Conservation (phyloP, 2,888 invertebrate genomes). For the Alsophila aescularia region DNA sequence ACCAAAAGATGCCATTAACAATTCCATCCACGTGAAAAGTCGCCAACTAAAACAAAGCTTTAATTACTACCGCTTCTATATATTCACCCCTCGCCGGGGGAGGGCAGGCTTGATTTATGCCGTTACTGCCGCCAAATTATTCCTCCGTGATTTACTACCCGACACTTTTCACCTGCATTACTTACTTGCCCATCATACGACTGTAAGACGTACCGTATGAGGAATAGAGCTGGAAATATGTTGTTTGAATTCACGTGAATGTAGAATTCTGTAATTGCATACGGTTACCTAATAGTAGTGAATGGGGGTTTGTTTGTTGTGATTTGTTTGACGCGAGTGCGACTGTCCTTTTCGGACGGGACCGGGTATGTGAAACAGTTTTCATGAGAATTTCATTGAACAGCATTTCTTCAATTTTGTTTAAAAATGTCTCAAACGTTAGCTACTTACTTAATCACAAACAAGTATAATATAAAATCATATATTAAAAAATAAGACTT, state of each 20-base stretch:
- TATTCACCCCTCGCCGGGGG: conserved; percentile 22
- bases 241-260: conserved; percentile 12
- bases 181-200: conserved; percentile 37
- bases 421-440: too few relatives aligned
- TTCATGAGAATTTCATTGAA: neutral
- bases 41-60: conserved; percentile 31
- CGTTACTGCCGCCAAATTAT: conserved; percentile 61
- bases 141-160: conserved; percentile 69
- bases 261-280: conserved; percentile 31
- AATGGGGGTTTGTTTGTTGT: conserved; percentile 8
- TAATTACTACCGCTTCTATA: conserved; percentile 33
- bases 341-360: conserved; percentile 8
- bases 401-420: too few relatives aligned
- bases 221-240: conserved; percentile 16
- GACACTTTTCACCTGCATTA: conserved; percentile 63
- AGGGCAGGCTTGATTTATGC: conserved; percentile 31
- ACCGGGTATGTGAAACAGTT: too few relatives aligned
- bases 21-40: conserved; percentile 18
- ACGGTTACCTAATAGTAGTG: conserved; percentile 19
- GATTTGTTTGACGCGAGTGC: conserved; percentile 16
- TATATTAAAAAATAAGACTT: too few relatives aligned
- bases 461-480: too few relatives aligned
- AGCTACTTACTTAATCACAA: too few relatives aligned
- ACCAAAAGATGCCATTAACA: conserved; percentile 10
- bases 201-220: conserved; percentile 1